Percentiles rank a stretch among this genome's conserved stretches.
Conservation (phyloP, 2,888 invertebrate genomes). For the Galeruca laticollis region DNA sequence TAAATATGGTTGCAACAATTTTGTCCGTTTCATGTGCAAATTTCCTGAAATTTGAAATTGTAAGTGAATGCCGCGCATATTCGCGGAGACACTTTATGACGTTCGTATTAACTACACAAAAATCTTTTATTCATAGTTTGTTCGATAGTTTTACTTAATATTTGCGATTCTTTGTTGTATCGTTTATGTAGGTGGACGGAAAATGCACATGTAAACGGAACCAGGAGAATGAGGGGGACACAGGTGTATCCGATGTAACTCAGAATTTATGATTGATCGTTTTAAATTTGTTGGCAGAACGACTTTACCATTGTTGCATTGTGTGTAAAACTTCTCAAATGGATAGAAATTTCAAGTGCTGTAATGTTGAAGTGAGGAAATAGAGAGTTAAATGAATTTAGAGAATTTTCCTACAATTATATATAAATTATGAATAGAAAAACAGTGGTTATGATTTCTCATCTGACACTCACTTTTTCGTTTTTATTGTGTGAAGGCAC, state of each 20-base stretch:
- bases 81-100: slow-evolving; percentile 59
- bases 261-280: slow-evolving; percentile 29
- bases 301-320: slow-evolving; percentile 9
- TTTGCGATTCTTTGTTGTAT: slow-evolving; percentile 32
- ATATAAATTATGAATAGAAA: too few species aligned
- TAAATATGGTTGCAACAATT: slow-evolving; percentile 14
- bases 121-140: slow-evolving; percentile 59
- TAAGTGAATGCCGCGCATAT: slow-evolving; percentile 56
- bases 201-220: slow-evolving; percentile 9
- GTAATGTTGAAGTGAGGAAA: too few species aligned
- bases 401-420: too few species aligned
- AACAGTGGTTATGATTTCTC: too few species aligned
- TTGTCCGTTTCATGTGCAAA: slow-evolving; percentile 59
- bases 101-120: slow-evolving; percentile 50
- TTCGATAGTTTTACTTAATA: slow-evolving; percentile 47
- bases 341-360: too few species aligned
- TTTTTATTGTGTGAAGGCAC: too few species aligned
- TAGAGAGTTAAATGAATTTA: too few species aligned
- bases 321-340: background rate
- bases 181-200: slow-evolving; percentile 34
- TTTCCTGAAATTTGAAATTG: slow-evolving; percentile 59
- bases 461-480: too few species aligned
- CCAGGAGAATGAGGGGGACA: slow-evolving; percentile 2
- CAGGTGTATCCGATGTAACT: slow-evolving; percentile 29
- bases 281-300: slow-evolving; percentile 24